phyloP scores from a whole-genome alignment of 2,113 vertebrate genomes.

The Siniperca chuatsi region DNA sequence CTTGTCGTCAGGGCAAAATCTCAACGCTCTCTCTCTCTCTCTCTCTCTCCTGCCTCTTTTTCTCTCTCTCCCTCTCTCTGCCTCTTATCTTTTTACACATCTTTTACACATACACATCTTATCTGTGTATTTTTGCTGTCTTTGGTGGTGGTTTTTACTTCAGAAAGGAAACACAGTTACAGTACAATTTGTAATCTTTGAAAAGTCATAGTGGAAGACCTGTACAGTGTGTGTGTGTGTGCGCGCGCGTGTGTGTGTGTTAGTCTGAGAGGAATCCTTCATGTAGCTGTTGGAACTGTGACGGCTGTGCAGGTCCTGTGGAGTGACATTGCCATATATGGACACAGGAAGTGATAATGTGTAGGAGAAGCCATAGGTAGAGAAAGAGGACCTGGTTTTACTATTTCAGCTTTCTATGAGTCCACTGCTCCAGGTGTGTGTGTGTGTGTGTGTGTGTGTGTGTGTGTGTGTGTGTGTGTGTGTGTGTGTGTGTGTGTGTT shows the following conservation, averaged over 20 bases:
- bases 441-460: constrained; percentile 16
- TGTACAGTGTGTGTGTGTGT: background rate
- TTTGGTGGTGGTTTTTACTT: background rate
- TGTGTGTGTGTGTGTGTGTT: constrained; percentile 10
- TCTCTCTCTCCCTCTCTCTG: background rate
- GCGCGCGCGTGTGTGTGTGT: constrained; percentile 4
- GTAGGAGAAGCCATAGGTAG: constrained; percentile 8
- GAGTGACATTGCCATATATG: constrained; percentile 57
- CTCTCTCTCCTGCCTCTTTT: background rate
- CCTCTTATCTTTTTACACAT: no score
- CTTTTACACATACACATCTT: no score
- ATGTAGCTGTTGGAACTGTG: constrained; percentile 17
- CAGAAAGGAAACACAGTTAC: background rate
- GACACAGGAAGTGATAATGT: constrained; percentile 42
- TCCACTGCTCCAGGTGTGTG: constrained; percentile 4
- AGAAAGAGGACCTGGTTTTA: constrained; percentile 45
- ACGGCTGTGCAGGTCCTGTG: constrained; percentile 33
- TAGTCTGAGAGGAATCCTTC: constrained; percentile 30
- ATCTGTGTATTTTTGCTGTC: background rate
- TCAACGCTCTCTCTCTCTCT: background rate
- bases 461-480: constrained; percentile 1
- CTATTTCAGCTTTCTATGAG: constrained; percentile 29
- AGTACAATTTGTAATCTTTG: background rate
- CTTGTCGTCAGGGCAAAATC: constrained; percentile 17
- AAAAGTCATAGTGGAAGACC: no score